phyloP scores from a whole-genome alignment of 2,888 invertebrate genomes.

The Erebia aethiops region DNA sequence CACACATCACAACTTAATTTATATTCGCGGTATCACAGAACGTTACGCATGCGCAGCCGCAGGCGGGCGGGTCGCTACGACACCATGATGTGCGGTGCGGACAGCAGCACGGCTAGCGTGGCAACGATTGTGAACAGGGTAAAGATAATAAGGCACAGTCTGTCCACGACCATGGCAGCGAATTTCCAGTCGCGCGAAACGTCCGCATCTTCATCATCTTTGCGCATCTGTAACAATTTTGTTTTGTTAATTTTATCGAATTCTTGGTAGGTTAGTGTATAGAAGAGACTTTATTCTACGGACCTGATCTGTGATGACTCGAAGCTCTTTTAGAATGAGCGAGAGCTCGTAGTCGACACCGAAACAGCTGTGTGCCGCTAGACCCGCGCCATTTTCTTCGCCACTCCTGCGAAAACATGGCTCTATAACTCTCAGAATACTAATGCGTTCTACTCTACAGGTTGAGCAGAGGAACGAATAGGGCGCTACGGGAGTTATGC shows the following conservation, averaged over 20 bases:
- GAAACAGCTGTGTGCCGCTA: conserved; percentile 93
- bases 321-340: conserved; percentile 96
- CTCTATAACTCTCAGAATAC: conserved; percentile 43
- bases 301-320: conserved; percentile 95
- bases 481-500: conserved; percentile 78
- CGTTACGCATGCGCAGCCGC: conserved; percentile 79
- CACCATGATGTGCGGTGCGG: conserved; percentile 98
- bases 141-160: conserved; percentile 99
- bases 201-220: conserved; percentile 96
- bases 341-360: conserved; percentile 97
- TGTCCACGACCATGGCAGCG: conserved; percentile 99
- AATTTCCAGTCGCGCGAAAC: conserved; percentile 99
- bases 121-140: conserved; percentile 98
- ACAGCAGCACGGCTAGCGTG: conserved; percentile 97
- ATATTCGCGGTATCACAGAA: conserved; percentile 88
- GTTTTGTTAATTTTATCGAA: conserved; percentile 1
- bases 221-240: conserved; percentile 88
- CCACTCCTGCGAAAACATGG: conserved; percentile 73
- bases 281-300: background rate
- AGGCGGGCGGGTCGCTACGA: conserved; percentile 87
- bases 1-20: conserved; percentile 86
- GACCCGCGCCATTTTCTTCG: conserved; percentile 88
- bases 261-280: background rate
- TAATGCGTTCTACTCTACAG: conserved; percentile 72
- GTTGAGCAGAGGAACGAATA: conserved; percentile 73